These are phyloP conservation scores for Aproaerema taeniolella DNA, from an alignment of 2,888 invertebrate genomes.

Conservation along the genomic window DNA sequence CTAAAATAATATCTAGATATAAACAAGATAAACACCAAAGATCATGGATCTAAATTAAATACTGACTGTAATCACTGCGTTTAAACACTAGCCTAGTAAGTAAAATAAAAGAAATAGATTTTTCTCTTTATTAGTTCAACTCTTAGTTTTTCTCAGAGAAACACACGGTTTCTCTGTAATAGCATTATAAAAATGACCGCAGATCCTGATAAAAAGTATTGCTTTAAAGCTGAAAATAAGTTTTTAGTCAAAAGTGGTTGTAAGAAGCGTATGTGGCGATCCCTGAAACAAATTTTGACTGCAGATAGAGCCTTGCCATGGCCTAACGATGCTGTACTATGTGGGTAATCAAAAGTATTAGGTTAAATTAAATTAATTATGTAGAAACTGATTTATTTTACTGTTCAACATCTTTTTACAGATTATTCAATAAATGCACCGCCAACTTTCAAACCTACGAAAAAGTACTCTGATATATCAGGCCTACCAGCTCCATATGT, in stretches of 20 bases:
- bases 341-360: conserved; percentile 67
- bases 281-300: conserved; percentile 91
- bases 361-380: too few species aligned
- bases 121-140: too few species aligned
- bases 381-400: too few species aligned
- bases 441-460: conserved; percentile 92
- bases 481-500: conserved; percentile 92
- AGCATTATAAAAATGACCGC: conserved; percentile 43
- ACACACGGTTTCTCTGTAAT: too few species aligned
- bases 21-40: too few species aligned
- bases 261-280: conserved; percentile 92
- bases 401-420: too few species aligned
- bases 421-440: conserved; percentile 94
- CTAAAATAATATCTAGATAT: too few species aligned
- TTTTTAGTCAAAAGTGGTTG: conserved; percentile 76
- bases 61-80: too few species aligned
- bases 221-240: conserved; percentile 69
- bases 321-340: conserved; percentile 86
- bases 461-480: conserved; percentile 96
- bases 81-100: too few species aligned
- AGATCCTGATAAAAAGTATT: conserved; percentile 48
- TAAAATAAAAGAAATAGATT: too few species aligned
- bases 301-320: conserved; percentile 88
- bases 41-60: too few species aligned
- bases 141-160: too few species aligned